Evolutionary conservation across 2,797 vertebrate species (phyloP).

Genomic region (Cyprinella venusta): DNA sequence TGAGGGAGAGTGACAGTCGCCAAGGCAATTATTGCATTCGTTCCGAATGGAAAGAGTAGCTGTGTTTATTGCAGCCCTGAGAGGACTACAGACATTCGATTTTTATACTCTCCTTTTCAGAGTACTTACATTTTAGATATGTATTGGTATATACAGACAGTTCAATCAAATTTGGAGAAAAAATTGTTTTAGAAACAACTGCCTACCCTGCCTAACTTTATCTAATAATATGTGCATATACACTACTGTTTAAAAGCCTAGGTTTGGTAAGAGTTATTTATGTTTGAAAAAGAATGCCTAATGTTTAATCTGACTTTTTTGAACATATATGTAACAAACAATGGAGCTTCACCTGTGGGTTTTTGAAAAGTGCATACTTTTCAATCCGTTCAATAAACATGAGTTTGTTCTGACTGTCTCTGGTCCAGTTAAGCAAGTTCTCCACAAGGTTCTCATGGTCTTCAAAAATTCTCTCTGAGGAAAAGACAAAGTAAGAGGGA

Average conservation of each 20-base stretch:
- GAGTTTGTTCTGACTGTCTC: constrained; percentile 97
- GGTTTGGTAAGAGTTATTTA: neutral
- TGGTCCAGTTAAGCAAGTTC: constrained; percentile 97
- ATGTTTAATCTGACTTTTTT: neutral
- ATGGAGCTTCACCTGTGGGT: constrained; percentile 82
- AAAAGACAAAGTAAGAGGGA: neutral
- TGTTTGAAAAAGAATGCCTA: neutral
- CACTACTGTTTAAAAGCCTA: neutral
- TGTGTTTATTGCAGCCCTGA: too few relatives aligned
- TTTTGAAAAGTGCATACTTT: constrained; percentile 92
- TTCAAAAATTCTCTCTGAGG: constrained; percentile 93
- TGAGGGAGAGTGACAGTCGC: too few relatives aligned
- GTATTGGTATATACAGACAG: too few relatives aligned
- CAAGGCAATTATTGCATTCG: too few relatives aligned
- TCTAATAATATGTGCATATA: neutral
- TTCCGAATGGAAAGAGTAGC: too few relatives aligned
- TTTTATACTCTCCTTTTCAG: too few relatives aligned
- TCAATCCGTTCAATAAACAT: constrained; percentile 93
- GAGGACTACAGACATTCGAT: too few relatives aligned
- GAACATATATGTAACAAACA: neutral
- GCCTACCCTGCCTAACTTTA: neutral
- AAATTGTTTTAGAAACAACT: too few relatives aligned
- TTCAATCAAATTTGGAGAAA: too few relatives aligned
- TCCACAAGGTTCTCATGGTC: constrained; percentile 98
- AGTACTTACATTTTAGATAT: too few relatives aligned